phyloP scores from a whole-genome alignment of 92 coral and sea anemone species.

The Palythoa caribaeorum region DNA sequence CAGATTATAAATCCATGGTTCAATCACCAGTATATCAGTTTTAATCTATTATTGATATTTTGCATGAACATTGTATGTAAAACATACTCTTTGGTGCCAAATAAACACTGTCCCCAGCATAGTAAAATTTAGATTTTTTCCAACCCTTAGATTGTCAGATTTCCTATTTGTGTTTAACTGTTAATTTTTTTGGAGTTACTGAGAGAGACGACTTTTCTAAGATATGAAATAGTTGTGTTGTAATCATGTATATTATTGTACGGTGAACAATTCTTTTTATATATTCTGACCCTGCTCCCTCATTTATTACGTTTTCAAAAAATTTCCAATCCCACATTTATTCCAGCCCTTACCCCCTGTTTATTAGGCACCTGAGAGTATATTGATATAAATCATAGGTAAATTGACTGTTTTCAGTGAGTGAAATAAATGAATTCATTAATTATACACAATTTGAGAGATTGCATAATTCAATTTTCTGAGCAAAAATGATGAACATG shows the following conservation, averaged over 20 bases:
- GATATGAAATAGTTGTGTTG: not conserved
- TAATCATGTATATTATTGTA: no score
- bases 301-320: no score
- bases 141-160: not conserved
- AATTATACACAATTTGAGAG: not conserved
- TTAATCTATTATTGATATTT: not conserved
- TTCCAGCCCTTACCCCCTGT: no score
- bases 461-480: not conserved
- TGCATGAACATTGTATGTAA: not conserved
- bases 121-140: not conserved
- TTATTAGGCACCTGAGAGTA: not conserved
- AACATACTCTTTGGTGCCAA: not conserved
- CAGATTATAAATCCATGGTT: conserved; percentile 7
- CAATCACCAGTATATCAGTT: not conserved
- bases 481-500: not conserved
- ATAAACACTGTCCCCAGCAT: not conserved
- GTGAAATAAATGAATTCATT: not conserved
- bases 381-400: no score
- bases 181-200: not conserved
- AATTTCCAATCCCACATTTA: no score
- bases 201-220: not conserved
- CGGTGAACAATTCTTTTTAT: no score
- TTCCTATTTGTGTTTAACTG: not conserved
- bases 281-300: no score
- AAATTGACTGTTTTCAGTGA: no score